Evolutionary conservation across 1,140 invertebrate species (phyloP).

Genomic region (Trichoplusia ni): DNA sequence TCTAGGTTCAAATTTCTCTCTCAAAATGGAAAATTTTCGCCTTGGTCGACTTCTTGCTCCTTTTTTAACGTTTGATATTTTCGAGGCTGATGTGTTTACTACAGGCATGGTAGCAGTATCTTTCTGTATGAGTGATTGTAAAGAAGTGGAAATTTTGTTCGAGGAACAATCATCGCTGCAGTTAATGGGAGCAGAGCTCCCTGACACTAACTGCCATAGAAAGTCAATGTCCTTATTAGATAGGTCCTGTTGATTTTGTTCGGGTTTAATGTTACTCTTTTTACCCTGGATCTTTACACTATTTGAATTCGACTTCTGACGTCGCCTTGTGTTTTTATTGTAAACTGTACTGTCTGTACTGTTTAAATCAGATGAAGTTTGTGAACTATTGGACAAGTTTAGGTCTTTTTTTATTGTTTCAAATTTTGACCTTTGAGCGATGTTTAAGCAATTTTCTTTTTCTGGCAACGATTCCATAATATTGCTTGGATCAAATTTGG

Average conservation of each 20-base stretch:
- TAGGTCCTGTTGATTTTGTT: constrained; percentile 65
- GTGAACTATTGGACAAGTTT: constrained; percentile 40
- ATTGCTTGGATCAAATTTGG: constrained; percentile 69
- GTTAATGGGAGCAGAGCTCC: constrained; percentile 61
- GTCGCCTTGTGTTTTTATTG: constrained; percentile 53
- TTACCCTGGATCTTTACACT: constrained; percentile 53
- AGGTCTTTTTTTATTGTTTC: constrained; percentile 53
- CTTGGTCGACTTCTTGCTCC: constrained; percentile 75
- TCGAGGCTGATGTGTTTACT: constrained; percentile 47
- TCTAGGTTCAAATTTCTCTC: constrained; percentile 84
- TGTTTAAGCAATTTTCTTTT: constrained; percentile 68
- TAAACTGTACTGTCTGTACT: constrained; percentile 43
- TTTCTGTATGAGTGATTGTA: constrained; percentile 78
- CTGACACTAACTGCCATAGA: constrained; percentile 76
- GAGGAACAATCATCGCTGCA: constrained; percentile 64
- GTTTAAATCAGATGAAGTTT: constrained; percentile 32
- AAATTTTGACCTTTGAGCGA: constrained; percentile 55
- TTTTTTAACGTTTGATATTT: constrained; percentile 71
- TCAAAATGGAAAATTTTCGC: constrained; percentile 83
- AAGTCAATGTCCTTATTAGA: constrained; percentile 79
- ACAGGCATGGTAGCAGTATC: constrained; percentile 55
- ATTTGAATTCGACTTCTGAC: constrained; percentile 49
- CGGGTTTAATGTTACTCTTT: constrained; percentile 57
- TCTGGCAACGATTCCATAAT: constrained; percentile 73
- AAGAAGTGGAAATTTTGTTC: constrained; percentile 71